Conservation (phyloP, 1,140 invertebrate genomes). For the Branchinecta lynchi region DNA sequence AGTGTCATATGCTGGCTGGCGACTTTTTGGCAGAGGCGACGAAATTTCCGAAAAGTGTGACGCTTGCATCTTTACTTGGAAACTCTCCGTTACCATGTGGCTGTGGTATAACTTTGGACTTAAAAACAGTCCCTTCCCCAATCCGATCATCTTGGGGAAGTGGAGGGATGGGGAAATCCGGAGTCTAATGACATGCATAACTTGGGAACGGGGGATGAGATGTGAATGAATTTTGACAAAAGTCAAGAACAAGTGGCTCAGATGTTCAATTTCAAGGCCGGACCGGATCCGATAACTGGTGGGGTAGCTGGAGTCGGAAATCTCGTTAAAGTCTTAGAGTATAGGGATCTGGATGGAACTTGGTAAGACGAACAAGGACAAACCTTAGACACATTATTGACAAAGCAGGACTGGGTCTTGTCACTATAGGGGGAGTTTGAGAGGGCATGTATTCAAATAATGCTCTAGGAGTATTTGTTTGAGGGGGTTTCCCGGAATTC, state of each 20-base stretch:
- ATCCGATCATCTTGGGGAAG: too few relatives aligned
- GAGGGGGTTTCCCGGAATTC: too few relatives aligned
- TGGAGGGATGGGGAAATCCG: slow-evolving; percentile 2
- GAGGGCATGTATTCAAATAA: background rate
- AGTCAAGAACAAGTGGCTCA: background rate
- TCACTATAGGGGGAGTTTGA: background rate
- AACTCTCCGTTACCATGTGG: too few relatives aligned
- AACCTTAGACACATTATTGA: background rate
- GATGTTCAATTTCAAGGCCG: background rate
- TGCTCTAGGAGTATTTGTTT: too few relatives aligned
- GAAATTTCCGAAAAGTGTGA: too few relatives aligned
- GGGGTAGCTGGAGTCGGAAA: background rate
- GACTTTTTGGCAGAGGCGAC: too few relatives aligned
- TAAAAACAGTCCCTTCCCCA: too few relatives aligned
- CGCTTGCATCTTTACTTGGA: too few relatives aligned
- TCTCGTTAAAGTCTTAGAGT: background rate
- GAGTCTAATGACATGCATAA: background rate
- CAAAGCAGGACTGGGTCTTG: background rate
- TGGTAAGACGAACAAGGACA: background rate
- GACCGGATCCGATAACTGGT: background rate
- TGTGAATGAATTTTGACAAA: background rate
- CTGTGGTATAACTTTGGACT: too few relatives aligned
- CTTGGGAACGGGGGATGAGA: background rate
- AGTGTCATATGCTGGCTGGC: too few relatives aligned
- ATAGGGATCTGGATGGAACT: background rate